Percentiles rank a stretch among this genome's conserved stretches.
Conservation (phyloP, 2,113 vertebrate genomes). For the Jacana jacana region DNA sequence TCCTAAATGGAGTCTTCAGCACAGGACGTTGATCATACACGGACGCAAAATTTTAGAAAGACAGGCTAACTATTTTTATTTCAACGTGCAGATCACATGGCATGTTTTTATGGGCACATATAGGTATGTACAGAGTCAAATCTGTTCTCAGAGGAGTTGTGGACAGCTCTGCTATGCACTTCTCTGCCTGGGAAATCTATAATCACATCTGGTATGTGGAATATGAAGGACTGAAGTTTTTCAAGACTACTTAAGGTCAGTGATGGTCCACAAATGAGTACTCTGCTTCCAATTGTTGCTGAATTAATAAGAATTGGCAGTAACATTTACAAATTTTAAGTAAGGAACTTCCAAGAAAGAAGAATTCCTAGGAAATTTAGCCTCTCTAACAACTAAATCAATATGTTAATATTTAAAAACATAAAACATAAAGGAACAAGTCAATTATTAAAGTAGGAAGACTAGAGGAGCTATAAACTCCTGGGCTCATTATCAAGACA, state of each 20-base stretch:
- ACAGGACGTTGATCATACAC: neutral
- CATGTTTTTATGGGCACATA: neutral
- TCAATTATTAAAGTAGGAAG: neutral
- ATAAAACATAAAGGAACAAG: neutral
- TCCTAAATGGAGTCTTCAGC: neutral
- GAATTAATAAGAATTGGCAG: conserved; percentile 1
- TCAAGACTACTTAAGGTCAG: neutral
- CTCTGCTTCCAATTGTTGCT: neutral
- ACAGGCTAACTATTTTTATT: neutral
- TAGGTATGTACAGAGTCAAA: neutral
- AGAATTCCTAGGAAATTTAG: neutral
- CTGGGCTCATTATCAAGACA: neutral
- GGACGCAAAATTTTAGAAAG: neutral
- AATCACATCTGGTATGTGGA: neutral
- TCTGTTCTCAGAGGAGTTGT: neutral
- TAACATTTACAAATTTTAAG: neutral
- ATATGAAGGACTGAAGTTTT: neutral
- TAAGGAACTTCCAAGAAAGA: conserved; percentile 2
- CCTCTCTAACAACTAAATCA: neutral
- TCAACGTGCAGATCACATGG: fast-evolving
- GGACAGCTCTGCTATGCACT: neutral
- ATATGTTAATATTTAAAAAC: neutral
- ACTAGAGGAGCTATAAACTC: neutral
- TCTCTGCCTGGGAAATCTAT: neutral
- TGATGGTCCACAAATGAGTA: neutral